phyloP scores from a whole-genome alignment of 2,888 invertebrate genomes.

The Agrotis segetum region DNA sequence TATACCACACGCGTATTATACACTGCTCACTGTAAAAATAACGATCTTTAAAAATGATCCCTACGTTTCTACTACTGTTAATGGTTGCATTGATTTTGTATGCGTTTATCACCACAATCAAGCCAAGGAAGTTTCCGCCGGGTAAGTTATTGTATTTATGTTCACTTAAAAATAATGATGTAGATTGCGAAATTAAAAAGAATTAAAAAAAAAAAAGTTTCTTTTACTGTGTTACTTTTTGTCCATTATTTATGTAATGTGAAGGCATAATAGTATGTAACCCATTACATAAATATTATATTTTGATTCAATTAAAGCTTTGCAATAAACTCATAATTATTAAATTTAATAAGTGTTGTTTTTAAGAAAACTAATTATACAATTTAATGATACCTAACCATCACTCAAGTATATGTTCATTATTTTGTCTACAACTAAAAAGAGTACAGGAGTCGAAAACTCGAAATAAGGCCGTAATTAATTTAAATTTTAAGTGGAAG shows the following conservation, averaged over 20 bases:
- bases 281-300: neutral
- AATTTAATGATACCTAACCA: neutral
- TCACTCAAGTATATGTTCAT: conserved; percentile 8
- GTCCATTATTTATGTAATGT: conserved; percentile 16
- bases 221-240: neutral
- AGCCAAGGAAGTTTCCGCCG: conserved; percentile 88
- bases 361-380: neutral
- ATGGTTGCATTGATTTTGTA: conserved; percentile 61
- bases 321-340: neutral
- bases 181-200: neutral
- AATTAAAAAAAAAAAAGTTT: neutral
- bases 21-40: conserved; percentile 52
- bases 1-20: conserved; percentile 56
- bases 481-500: no score
- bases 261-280: neutral
- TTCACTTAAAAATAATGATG: neutral
- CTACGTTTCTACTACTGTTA: conserved; percentile 53
- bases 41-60: conserved; percentile 63
- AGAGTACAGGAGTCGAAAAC: no score
- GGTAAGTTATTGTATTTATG: conserved; percentile 75
- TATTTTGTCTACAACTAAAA: conserved; percentile 27
- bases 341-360: neutral
- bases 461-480: no score
- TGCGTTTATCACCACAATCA: conserved; percentile 68
- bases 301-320: neutral